Evolutionary conservation across 2,113 vertebrate genomes (phyloP).

Genomic region (Cinclus cinclus): DNA sequence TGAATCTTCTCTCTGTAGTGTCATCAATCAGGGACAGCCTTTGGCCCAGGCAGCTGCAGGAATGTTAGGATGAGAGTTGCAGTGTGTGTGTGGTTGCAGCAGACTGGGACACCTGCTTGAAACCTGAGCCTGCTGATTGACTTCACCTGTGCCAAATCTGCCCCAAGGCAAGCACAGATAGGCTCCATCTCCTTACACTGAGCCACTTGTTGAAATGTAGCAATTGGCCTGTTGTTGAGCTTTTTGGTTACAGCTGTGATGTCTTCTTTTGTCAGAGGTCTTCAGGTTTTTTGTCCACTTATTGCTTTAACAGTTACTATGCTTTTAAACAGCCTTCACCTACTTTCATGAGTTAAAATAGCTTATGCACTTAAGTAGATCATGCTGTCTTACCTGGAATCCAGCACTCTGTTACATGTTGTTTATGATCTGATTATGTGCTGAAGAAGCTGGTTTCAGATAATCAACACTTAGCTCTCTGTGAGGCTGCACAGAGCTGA

Average conservation of each 20-base stretch:
- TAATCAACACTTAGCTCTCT: slow-evolving; percentile 16
- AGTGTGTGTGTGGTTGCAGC: background rate
- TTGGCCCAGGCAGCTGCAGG: background rate
- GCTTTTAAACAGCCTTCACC: slow-evolving; percentile 48
- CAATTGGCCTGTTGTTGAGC: background rate
- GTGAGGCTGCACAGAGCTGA: slow-evolving; percentile 16
- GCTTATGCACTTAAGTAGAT: slow-evolving; percentile 29
- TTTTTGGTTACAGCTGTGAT: background rate
- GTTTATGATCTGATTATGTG: slow-evolving; percentile 16
- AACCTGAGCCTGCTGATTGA: background rate
- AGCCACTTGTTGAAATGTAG: background rate
- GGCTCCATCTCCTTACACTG: background rate
- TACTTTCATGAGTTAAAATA: slow-evolving; percentile 8
- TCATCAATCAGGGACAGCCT: background rate
- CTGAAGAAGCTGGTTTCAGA: slow-evolving; percentile 12
- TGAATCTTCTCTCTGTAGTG: background rate
- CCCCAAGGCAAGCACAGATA: background rate
- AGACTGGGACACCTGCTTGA: background rate
- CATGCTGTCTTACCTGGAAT: background rate
- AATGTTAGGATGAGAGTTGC: background rate
- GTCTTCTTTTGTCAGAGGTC: background rate
- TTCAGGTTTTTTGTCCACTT: background rate
- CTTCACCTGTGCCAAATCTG: background rate
- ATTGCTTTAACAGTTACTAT: background rate
- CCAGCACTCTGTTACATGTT: background rate